phyloP scores from a whole-genome alignment of 2,797 vertebrate species.

The Somateria mollissima region DNA sequence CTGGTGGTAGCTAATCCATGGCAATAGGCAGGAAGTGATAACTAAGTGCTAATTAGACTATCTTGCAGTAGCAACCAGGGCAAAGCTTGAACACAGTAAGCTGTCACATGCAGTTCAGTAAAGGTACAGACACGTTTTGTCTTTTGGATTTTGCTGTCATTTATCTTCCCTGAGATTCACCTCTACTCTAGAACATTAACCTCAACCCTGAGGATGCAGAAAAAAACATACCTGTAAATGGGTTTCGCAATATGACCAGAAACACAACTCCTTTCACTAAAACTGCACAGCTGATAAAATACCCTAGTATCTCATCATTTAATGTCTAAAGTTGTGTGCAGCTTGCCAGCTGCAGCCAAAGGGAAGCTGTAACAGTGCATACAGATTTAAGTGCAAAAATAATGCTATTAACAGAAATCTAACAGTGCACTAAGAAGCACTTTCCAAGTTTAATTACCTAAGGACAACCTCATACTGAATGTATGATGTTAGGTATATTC shows the following conservation, averaged over 20 bases:
- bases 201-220: neutral
- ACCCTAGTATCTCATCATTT: neutral
- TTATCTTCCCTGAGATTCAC: neutral
- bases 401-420: neutral
- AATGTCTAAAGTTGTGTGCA: neutral
- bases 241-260: neutral
- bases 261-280: neutral
- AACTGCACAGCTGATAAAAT: neutral
- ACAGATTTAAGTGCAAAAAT: neutral
- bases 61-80: neutral
- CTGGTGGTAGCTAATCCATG: too few relatives aligned
- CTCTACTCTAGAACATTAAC: neutral
- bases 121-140: accelerated
- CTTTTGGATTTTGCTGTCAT: neutral
- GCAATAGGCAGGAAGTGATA: neutral
- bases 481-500: too few relatives aligned
- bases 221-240: neutral
- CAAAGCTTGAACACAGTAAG: neutral
- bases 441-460: neutral
- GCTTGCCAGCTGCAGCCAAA: neutral
- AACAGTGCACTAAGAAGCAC: neutral
- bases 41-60: neutral
- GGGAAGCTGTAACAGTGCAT: neutral
- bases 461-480: neutral
- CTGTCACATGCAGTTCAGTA: neutral